Conservation (phyloP, 2,888 invertebrate species). For the Himalopsyche anomala region DNA sequence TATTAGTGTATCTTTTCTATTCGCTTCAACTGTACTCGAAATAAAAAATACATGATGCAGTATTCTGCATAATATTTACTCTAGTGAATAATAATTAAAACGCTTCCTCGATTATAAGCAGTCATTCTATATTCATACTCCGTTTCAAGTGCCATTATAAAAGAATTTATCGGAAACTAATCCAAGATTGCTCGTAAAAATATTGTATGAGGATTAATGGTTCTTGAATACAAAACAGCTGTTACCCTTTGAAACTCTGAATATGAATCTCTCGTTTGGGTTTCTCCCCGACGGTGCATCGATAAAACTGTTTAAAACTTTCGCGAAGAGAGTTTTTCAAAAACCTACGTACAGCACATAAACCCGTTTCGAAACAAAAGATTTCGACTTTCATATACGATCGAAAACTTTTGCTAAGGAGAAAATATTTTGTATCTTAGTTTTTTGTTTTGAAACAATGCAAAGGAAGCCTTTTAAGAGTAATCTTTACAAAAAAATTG, state of each 20-base stretch:
- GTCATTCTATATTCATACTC: neutral
- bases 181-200: conserved; percentile 27
- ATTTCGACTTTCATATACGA: neutral
- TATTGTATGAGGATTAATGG: conserved; percentile 21
- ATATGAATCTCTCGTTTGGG: conserved; percentile 45
- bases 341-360: neutral
- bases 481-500: neutral
- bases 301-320: conserved; percentile 46
- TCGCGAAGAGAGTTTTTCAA: neutral
- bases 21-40: no score
- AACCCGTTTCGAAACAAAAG: conserved; percentile 10
- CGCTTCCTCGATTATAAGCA: neutral
- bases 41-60: no score
- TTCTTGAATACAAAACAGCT: conserved; percentile 19
- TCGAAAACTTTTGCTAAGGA: neutral
- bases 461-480: neutral
- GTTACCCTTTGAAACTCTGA: conserved; percentile 43
- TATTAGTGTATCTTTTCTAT: no score
- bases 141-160: neutral
- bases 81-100: no score
- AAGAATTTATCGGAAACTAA: neutral
- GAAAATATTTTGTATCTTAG: neutral
- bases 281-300: conserved; percentile 37
- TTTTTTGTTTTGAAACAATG: neutral
- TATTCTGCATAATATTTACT: no score